Evolutionary conservation across 2,113 vertebrate genomes (phyloP).

Genomic region (Macrotus californicus): DNA sequence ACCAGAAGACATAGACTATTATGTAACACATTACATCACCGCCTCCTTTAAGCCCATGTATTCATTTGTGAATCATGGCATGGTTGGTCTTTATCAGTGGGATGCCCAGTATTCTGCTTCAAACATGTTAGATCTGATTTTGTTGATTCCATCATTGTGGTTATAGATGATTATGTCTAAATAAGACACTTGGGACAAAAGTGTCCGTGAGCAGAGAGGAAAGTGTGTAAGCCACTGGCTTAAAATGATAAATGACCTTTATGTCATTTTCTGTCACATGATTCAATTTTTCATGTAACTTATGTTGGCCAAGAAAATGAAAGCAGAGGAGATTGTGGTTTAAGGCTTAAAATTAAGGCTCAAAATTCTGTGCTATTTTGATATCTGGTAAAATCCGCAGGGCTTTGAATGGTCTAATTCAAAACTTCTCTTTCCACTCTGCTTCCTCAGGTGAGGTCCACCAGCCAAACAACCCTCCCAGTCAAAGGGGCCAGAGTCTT

Average conservation of each 20-base stretch:
- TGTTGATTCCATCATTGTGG: background rate
- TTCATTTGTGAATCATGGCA: background rate
- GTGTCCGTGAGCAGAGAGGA: background rate
- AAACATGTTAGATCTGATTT: background rate
- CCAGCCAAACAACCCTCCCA: background rate
- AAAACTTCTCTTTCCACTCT: background rate
- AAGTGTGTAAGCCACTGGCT: background rate
- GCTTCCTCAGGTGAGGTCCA: background rate
- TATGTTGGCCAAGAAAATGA: background rate
- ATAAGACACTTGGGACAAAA: background rate
- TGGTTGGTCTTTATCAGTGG: background rate
- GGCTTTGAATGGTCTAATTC: background rate
- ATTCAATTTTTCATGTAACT: background rate
- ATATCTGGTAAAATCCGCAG: background rate
- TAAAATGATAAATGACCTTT: constrained; percentile 8
- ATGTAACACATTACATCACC: background rate
- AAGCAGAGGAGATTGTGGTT: background rate
- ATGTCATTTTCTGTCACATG: background rate
- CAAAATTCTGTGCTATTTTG: background rate
- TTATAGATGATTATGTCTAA: background rate
- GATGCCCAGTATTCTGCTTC: background rate
- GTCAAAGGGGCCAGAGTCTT: background rate
- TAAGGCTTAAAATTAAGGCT: background rate
- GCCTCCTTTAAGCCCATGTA: background rate
- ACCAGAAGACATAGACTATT: background rate